These are phyloP conservation scores for Centrocercus urophasianus DNA, from an alignment of 2,113 vertebrate species.

Conservation along the genomic window DNA sequence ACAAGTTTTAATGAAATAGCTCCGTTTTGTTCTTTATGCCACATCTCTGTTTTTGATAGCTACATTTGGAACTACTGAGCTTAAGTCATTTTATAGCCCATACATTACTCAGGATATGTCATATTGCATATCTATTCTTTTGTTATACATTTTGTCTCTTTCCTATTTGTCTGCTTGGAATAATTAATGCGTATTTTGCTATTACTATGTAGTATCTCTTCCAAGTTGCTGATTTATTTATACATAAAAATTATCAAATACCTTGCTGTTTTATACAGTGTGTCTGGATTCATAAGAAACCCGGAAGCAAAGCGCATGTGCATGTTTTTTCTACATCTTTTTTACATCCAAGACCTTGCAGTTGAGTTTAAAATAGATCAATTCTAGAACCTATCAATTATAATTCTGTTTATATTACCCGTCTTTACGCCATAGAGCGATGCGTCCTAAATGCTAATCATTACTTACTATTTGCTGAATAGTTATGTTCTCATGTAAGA, in stretches of 20 bases:
- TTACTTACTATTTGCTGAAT: not conserved
- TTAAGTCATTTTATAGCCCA: not conserved
- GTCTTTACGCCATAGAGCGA: not conserved
- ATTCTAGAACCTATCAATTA: not conserved
- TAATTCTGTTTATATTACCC: not conserved
- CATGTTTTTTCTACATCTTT: not conserved
- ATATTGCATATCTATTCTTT: not conserved
- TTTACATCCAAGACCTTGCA: not conserved
- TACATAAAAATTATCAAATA: not conserved
- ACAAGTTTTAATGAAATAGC: constrained; percentile 45
- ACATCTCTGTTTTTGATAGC: not conserved
- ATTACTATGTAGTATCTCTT: not conserved
- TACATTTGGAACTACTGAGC: not conserved
- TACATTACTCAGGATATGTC: not conserved
- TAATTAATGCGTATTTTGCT: constrained; percentile 6
- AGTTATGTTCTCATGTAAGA: not conserved
- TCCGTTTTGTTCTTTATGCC: constrained; percentile 2
- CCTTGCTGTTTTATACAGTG: not conserved
- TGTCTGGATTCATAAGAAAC: not conserved
- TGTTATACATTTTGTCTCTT: not conserved
- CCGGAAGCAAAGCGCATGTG: not conserved
- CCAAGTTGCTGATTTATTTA: constrained; percentile 21
- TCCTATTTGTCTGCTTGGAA: not conserved
- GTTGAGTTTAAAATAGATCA: not conserved
- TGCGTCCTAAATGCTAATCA: not conserved